A percentile compares a stretch with the other conserved stretches of the same genome.
Conservation (phyloP, 2,888 invertebrate genomes). For the Drosophila paramelanica region DNA sequence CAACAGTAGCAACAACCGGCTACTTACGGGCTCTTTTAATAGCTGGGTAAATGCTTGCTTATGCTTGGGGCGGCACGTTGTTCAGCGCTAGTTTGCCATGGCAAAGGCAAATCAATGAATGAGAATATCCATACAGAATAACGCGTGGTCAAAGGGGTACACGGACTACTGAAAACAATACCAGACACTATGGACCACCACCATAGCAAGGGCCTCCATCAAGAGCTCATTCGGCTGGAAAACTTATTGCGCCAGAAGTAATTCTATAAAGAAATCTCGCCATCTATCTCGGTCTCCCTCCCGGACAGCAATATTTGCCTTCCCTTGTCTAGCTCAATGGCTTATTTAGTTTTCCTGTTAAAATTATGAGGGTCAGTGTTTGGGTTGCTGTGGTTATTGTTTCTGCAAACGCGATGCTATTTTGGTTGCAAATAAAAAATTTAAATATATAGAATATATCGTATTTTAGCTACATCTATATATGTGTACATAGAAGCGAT, state of each 20-base stretch:
- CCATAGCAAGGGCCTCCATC: slow-evolving; percentile 51
- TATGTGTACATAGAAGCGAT: slow-evolving; percentile 32
- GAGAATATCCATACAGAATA: slow-evolving; percentile 52
- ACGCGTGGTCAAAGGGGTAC: slow-evolving; percentile 41
- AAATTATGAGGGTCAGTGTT: slow-evolving; percentile 7
- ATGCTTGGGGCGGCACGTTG: slow-evolving; percentile 19
- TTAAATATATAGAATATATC: slow-evolving; percentile 48
- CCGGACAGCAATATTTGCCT: slow-evolving; percentile 11
- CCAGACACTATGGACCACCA: slow-evolving; percentile 37
- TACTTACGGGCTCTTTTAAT: slow-evolving; percentile 56
- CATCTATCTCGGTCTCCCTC: slow-evolving; percentile 13
- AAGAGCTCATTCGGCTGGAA: slow-evolving; percentile 71
- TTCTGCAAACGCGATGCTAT: slow-evolving; percentile 59
- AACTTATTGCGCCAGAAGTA: slow-evolving; percentile 80
- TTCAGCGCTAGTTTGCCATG: slow-evolving; percentile 53
- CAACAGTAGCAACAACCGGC: slow-evolving; percentile 22
- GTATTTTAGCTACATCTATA: slow-evolving; percentile 13
- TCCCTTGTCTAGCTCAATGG: slow-evolving; percentile 9
- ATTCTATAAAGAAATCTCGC: slow-evolving; percentile 73
- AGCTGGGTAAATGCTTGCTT: slow-evolving; percentile 39
- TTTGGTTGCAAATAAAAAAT: slow-evolving; percentile 51
- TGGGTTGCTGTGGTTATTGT: slow-evolving; percentile 21
- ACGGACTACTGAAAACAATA: slow-evolving; percentile 21
- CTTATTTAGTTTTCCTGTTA: slow-evolving; percentile 24
- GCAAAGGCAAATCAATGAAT: slow-evolving; percentile 73